Conservation (phyloP, 1,140 invertebrate genomes). For the Solenopsis invicta region DNA sequence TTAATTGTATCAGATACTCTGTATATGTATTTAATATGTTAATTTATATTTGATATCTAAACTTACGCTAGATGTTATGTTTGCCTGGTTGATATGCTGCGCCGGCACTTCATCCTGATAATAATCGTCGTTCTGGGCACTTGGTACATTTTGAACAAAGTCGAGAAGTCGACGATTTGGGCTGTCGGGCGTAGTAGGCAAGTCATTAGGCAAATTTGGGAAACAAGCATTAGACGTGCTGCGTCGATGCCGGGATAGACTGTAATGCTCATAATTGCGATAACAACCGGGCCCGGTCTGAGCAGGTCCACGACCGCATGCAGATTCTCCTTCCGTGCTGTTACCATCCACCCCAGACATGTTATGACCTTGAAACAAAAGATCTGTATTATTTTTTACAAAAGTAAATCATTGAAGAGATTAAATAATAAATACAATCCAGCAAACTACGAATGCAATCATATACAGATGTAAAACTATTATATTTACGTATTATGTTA, state of each 20-base stretch:
- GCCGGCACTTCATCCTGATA: slow-evolving; percentile 83
- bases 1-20: too few relatives aligned
- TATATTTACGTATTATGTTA: too few relatives aligned
- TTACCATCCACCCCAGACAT: slow-evolving; percentile 95
- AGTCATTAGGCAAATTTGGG: slow-evolving; percentile 88
- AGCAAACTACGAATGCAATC: too few relatives aligned
- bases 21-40: background rate
- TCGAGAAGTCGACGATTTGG: slow-evolving; percentile 86
- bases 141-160: slow-evolving; percentile 85
- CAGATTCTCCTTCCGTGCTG: slow-evolving; percentile 93
- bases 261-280: slow-evolving; percentile 93
- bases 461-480: too few relatives aligned
- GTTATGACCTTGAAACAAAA: slow-evolving; percentile 91
- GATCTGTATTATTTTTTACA: slow-evolving; percentile 30
- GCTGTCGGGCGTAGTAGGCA: slow-evolving; percentile 84
- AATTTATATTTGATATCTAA: background rate
- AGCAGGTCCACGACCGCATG: slow-evolving; percentile 89
- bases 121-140: slow-evolving; percentile 83
- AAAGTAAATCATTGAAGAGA: background rate
- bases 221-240: slow-evolving; percentile 88
- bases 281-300: slow-evolving; percentile 94
- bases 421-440: too few relatives aligned
- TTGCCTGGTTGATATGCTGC: slow-evolving; percentile 83
- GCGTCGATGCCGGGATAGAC: slow-evolving; percentile 88
- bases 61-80: slow-evolving; percentile 86